These are phyloP conservation scores for Achatina immaculata DNA, from an alignment of 1,140 invertebrate species.

Conservation along the genomic window DNA sequence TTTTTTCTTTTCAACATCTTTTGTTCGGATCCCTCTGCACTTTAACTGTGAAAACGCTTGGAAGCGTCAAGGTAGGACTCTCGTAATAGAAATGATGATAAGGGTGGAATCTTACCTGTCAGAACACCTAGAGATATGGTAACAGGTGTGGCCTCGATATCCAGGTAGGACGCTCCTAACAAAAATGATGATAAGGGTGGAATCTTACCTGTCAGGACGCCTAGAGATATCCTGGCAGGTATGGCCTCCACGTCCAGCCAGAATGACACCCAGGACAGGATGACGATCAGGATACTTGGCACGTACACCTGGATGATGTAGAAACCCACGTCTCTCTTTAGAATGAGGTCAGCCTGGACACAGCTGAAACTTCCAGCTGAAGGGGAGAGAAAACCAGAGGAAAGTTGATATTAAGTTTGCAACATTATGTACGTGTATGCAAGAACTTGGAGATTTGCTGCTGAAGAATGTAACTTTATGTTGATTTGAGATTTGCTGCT, in stretches of 20 bases:
- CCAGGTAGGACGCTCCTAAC: not conserved
- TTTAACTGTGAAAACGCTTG: too few species aligned
- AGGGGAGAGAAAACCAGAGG: too few species aligned
- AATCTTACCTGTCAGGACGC: conserved; percentile 54
- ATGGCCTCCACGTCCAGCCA: conserved; percentile 79
- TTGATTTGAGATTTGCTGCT: too few species aligned
- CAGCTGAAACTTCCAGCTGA: conserved; percentile 53
- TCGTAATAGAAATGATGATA: not conserved
- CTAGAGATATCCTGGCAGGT: conserved; percentile 53
- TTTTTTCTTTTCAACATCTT: too few species aligned
- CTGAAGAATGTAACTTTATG: too few species aligned
- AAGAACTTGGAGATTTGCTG: too few species aligned
- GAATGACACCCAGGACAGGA: conserved; percentile 76
- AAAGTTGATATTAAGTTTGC: conserved; percentile 37
- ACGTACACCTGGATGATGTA: conserved; percentile 59
- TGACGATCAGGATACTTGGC: conserved; percentile 52
- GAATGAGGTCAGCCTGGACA: conserved; percentile 47
- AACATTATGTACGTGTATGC: not conserved
- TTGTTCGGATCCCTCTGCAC: too few species aligned
- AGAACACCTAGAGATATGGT: too few species aligned
- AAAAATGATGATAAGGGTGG: too few species aligned
- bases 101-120: not conserved
- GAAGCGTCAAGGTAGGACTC: not conserved
- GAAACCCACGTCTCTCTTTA: conserved; percentile 49
- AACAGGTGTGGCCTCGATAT: too few species aligned